Conservation (phyloP, 1,140 invertebrate species). For the Pseudomyrmex gracilis region DNA sequence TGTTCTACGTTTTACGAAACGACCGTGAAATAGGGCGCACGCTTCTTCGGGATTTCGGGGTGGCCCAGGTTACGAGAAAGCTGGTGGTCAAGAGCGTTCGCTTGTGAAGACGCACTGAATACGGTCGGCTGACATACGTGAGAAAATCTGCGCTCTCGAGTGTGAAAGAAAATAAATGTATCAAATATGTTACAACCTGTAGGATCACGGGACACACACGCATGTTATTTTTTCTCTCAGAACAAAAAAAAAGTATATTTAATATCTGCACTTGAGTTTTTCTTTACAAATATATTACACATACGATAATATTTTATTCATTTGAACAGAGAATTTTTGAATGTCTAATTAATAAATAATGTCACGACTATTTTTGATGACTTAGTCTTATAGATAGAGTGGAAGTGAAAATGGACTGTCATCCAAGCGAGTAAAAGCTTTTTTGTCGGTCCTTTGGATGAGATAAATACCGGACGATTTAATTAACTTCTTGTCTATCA, state of each 20-base stretch:
- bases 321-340: background rate
- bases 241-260: too few species aligned
- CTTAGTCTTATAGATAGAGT: background rate
- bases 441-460: slow-evolving; percentile 35
- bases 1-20: slow-evolving; percentile 25
- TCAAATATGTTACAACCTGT: background rate
- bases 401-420: background rate
- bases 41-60: slow-evolving; percentile 69
- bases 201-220: background rate
- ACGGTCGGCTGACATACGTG: slow-evolving; percentile 18
- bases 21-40: slow-evolving; percentile 70
- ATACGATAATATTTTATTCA: background rate
- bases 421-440: slow-evolving; percentile 51
- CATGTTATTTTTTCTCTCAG: too few species aligned
- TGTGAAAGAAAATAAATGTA: slow-evolving; percentile 48
- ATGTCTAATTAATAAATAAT: slow-evolving; percentile 15
- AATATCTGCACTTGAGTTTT: background rate
- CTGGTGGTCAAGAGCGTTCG: slow-evolving; percentile 46
- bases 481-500: slow-evolving; percentile 37
- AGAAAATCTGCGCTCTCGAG: slow-evolving; percentile 56
- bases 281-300: background rate
- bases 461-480: background rate
- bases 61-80: slow-evolving; percentile 51
- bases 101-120: slow-evolving; percentile 37
- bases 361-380: background rate